These are phyloP conservation scores for Eudemis profundana DNA, from an alignment of 2,888 invertebrate species.

Conservation along the genomic window DNA sequence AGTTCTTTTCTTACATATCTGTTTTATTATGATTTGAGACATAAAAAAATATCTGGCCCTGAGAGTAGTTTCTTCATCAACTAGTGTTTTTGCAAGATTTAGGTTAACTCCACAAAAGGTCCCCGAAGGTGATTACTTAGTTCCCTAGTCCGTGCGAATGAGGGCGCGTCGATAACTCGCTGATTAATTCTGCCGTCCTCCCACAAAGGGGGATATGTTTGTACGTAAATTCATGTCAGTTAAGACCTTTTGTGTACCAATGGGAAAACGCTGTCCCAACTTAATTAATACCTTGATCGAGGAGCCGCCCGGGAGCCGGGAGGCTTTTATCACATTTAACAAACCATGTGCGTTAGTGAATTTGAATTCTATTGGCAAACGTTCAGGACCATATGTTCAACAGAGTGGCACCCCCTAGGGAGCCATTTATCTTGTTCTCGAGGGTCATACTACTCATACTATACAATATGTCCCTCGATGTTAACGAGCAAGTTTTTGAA, in stretches of 20 bases:
- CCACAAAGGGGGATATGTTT: neutral
- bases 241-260: neutral
- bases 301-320: neutral
- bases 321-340: constrained; percentile 3
- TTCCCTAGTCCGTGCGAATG: constrained; percentile 11
- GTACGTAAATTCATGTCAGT: neutral
- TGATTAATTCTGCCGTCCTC: constrained; percentile 2
- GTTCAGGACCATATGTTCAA: neutral
- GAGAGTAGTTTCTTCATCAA: neutral
- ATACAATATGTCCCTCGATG: no score
- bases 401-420: no score
- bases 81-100: neutral
- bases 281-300: constrained; percentile 15
- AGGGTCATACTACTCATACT: no score
- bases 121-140: constrained; percentile 4
- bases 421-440: no score
- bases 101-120: constrained; percentile 11
- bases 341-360: neutral
- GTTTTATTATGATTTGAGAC: no score
- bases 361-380: neutral
- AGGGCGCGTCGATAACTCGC: constrained; percentile 9
- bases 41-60: no score
- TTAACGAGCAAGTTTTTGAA: no score
- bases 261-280: neutral
- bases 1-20: no score